phyloP scores from a whole-genome alignment of 2,888 invertebrate genomes.

The Troilus luridus region DNA sequence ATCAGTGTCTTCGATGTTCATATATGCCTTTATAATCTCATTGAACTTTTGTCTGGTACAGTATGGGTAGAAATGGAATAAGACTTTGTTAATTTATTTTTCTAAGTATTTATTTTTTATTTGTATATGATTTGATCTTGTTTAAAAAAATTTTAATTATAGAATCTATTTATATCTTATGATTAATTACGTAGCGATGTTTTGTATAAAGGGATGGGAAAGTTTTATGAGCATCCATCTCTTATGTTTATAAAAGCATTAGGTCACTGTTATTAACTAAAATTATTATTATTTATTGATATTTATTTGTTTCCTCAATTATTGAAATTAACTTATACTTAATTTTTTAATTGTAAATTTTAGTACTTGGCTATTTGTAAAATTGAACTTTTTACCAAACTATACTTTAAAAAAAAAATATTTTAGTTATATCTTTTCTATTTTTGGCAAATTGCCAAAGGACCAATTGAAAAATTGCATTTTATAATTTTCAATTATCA shows the following conservation, averaged over 20 bases:
- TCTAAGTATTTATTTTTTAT: constrained; percentile 45
- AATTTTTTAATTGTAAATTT: neutral
- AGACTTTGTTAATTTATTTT: constrained; percentile 52
- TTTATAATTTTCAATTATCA: neutral
- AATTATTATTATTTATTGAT: neutral
- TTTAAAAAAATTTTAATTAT: neutral
- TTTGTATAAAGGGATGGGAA: constrained; percentile 43
- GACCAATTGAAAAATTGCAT: neutral
- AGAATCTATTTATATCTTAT: neutral
- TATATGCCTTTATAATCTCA: constrained; percentile 55
- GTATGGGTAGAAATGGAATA: constrained; percentile 41
- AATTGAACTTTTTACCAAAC: neutral
- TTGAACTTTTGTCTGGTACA: constrained; percentile 50
- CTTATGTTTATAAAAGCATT: neutral
- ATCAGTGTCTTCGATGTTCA: constrained; percentile 49
- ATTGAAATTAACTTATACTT: neutral
- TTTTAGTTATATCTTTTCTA: neutral
- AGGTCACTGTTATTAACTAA: neutral
- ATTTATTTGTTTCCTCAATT: neutral
- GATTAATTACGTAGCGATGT: neutral
- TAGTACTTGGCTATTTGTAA: neutral
- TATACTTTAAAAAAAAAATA: neutral
- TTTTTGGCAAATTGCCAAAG: neutral
- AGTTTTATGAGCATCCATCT: constrained; percentile 27
- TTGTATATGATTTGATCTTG: constrained; percentile 16